These are phyloP conservation scores for Cebidichthys violaceus DNA, from an alignment of 2,113 vertebrate species.

Conservation along the genomic window DNA sequence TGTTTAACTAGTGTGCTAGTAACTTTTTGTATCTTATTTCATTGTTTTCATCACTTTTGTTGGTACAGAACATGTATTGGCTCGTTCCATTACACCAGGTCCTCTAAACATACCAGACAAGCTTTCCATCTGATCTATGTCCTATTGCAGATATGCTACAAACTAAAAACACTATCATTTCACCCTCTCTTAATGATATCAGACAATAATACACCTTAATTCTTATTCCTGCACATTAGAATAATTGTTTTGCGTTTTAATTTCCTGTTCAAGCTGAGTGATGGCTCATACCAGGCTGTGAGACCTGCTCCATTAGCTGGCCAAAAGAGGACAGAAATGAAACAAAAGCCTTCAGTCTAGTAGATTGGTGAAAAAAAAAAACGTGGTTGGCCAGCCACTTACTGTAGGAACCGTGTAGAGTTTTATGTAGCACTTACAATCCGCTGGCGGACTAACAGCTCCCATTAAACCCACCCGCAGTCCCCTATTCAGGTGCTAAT, in stretches of 20 bases:
- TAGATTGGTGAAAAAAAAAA: conserved; percentile 70
- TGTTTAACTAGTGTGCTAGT: background rate
- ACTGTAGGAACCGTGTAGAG: conserved; percentile 66
- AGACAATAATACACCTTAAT: conserved; percentile 16
- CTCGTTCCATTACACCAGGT: background rate
- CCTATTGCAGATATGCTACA: background rate
- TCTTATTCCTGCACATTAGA: conserved; percentile 13
- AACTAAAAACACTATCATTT: background rate
- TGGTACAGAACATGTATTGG: background rate
- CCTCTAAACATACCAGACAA: background rate
- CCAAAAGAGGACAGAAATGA: conserved; percentile 62
- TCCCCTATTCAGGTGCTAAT: conserved; percentile 96
- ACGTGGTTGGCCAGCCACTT: conserved; percentile 64
- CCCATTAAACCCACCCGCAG: conserved; percentile 90
- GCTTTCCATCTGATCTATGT: background rate
- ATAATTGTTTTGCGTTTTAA: conserved; percentile 66
- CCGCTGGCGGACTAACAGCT: conserved; percentile 87
- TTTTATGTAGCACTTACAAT: conserved; percentile 80
- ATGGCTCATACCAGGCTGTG: conserved; percentile 59
- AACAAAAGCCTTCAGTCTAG: conserved; percentile 61
- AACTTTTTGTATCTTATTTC: background rate
- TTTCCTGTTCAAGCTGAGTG: conserved; percentile 33
- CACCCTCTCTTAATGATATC: background rate
- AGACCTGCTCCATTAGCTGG: conserved; percentile 71
- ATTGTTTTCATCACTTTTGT: background rate